Evolutionary conservation across 2,888 invertebrate genomes (phyloP).

Genomic region (Eueremaeus valkanovi): DNA sequence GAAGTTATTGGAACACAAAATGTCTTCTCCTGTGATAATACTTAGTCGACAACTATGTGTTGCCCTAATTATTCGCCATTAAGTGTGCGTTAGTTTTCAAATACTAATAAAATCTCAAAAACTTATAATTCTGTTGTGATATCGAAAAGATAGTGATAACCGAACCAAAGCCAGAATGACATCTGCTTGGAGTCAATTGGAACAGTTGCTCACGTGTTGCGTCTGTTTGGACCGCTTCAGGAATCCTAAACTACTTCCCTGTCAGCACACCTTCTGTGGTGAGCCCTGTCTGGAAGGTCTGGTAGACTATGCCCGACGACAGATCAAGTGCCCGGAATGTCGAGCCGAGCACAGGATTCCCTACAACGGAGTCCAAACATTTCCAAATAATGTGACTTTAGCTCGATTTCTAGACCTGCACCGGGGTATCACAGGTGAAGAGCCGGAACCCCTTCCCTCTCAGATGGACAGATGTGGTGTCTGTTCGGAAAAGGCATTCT

Average conservation of each 20-base stretch:
- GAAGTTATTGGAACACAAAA: not conserved
- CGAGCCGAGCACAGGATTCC: constrained; percentile 94
- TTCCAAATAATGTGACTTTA: constrained; percentile 92
- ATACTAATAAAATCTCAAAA: not conserved
- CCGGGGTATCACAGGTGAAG: constrained; percentile 65
- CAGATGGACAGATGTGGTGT: constrained; percentile 68
- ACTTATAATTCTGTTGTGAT: constrained; percentile 2
- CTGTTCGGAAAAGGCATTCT: constrained; percentile 78
- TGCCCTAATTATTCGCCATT: not conserved
- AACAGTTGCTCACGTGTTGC: constrained; percentile 95
- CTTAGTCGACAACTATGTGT: not conserved
- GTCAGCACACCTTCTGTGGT: constrained; percentile 99
- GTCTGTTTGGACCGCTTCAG: constrained; percentile 95
- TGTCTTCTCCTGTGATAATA: constrained; percentile 17
- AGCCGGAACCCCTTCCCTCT: constrained; percentile 47
- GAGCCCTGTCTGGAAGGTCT: constrained; percentile 97
- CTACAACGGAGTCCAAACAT: constrained; percentile 87
- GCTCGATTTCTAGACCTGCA: constrained; percentile 91
- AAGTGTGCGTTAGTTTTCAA: not conserved
- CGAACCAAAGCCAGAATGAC: constrained; percentile 40
- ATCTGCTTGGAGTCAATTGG: constrained; percentile 56
- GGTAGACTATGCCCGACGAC: constrained; percentile 87
- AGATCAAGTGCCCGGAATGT: constrained; percentile 97
- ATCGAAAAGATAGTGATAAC: constrained; percentile 12
- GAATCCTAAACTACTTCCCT: constrained; percentile 96